These are phyloP conservation scores for Stegostoma tigrinum DNA, from an alignment of 2,113 vertebrate species.

Conservation along the genomic window DNA sequence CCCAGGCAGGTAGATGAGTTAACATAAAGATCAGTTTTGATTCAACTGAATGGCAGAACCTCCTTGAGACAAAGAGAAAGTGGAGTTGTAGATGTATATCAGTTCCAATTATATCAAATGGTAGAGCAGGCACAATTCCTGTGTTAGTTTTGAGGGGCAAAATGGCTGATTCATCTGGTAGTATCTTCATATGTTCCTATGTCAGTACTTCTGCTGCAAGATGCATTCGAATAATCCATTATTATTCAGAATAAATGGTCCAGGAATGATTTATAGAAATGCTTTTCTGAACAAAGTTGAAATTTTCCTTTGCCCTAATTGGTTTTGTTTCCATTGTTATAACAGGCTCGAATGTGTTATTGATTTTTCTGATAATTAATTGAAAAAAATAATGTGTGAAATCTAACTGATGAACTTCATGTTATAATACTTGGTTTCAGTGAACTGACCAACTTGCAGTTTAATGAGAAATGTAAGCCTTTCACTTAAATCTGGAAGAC, in stretches of 20 bases:
- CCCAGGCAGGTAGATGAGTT: not conserved
- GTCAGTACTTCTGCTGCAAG: too few species aligned
- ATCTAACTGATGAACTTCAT: not conserved
- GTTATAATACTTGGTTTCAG: not conserved
- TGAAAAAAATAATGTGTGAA: not conserved
- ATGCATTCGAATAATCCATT: too few species aligned
- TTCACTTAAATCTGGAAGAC: not conserved
- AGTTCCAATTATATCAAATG: too few species aligned
- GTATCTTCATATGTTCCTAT: too few species aligned
- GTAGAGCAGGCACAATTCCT: not conserved
- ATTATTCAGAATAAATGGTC: too few species aligned
- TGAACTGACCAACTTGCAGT: not conserved
- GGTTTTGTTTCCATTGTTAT: not conserved
- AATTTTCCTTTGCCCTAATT: not conserved
- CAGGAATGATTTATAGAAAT: too few species aligned
- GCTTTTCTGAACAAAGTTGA: not conserved
- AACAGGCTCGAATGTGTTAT: not conserved
- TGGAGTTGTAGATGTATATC: too few species aligned
- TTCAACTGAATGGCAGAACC: not conserved
- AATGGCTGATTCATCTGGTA: too few species aligned
- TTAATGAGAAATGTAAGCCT: not conserved
- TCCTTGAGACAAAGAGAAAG: too few species aligned
- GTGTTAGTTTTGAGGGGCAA: not conserved
- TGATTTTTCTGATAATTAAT: not conserved
- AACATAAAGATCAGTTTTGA: not conserved